Percentiles rank a stretch among this genome's conserved stretches.
Conservation (phyloP, 2,797 vertebrate species). For the Poeciliopsis presidionis region DNA sequence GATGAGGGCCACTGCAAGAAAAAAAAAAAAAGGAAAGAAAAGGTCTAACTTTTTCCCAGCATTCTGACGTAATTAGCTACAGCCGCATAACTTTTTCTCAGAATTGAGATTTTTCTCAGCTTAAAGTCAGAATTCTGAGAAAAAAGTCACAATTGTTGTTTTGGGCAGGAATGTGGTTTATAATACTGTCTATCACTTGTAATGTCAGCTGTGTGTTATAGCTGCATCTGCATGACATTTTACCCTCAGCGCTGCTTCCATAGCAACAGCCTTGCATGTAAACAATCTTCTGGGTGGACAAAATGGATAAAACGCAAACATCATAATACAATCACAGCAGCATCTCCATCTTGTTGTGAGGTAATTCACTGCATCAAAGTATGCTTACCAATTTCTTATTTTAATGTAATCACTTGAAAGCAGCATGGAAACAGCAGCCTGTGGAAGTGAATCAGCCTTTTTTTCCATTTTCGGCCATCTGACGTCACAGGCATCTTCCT, state of each 20-base stretch:
- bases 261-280: not conserved
- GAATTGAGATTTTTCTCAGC: too few species aligned
- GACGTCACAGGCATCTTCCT: not conserved
- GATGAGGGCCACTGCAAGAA: too few species aligned
- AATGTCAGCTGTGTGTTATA: not conserved
- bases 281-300: not conserved
- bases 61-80: too few species aligned
- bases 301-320: not conserved
- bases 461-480: rapidly evolving
- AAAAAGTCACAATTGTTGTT: too few species aligned
- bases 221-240: not conserved
- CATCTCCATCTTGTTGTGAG: not conserved
- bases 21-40: too few species aligned
- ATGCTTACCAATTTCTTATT: not conserved
- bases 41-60: too few species aligned
- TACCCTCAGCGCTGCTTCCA: not conserved
- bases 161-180: not conserved
- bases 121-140: too few species aligned
- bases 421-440: not conserved
- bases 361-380: not conserved
- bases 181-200: not conserved
- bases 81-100: too few species aligned
- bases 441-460: not conserved
- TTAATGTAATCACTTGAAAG: not conserved
- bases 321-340: not conserved